Conservation (phyloP, 2,888 invertebrate species). For the Mesochorus sp. region DNA sequence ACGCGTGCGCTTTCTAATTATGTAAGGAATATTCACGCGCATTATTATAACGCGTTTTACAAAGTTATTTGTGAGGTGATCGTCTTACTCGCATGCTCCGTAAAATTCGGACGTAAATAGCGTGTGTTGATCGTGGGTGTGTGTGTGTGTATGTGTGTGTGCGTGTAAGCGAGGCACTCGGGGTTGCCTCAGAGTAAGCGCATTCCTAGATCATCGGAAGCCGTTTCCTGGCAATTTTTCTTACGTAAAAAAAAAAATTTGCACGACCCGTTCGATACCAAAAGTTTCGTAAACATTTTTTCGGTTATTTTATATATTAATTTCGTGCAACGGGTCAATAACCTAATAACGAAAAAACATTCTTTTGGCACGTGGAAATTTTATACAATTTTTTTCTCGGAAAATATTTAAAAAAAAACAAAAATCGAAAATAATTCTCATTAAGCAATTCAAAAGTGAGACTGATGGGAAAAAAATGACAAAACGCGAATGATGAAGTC, state of each 20-base stretch:
- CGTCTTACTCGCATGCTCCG: constrained; percentile 69
- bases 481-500: constrained; percentile 7
- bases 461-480: neutral
- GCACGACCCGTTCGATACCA: neutral
- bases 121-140: constrained; percentile 32
- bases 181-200: constrained; percentile 60
- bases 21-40: constrained; percentile 74
- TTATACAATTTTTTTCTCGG: too few relatives aligned
- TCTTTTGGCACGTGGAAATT: too few relatives aligned
- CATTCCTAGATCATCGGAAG: constrained; percentile 64
- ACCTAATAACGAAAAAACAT: too few relatives aligned
- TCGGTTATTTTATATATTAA: constrained; percentile 28
- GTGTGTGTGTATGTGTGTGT: too few relatives aligned
- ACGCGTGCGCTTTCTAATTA: constrained; percentile 78
- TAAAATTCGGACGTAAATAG: constrained; percentile 71
- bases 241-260: constrained; percentile 64
- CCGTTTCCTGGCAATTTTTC: constrained; percentile 65
- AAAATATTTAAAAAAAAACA: neutral
- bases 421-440: neutral
- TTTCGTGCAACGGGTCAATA: too few relatives aligned
- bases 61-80: constrained; percentile 50
- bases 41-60: constrained; percentile 72
- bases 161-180: too few relatives aligned
- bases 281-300: neutral
- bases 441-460: neutral